Conservation (phyloP, 2,888 invertebrate genomes). For the Ferrisia virgata region DNA sequence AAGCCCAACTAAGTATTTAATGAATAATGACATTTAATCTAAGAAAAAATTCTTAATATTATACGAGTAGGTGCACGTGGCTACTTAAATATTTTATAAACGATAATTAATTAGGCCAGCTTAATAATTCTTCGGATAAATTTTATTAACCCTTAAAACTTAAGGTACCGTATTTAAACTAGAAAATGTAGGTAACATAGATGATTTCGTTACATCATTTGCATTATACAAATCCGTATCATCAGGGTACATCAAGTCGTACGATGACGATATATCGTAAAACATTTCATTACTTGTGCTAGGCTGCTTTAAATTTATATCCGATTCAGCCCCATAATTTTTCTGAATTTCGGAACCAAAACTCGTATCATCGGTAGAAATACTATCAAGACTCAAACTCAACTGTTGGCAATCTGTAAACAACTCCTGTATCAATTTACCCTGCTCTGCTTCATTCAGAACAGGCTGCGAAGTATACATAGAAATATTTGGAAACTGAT, state of each 20-base stretch:
- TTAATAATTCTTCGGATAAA: not conserved
- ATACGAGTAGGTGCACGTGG: no score
- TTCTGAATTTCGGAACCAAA: not conserved
- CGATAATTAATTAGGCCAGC: not conserved
- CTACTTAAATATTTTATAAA: no score
- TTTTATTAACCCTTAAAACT: not conserved
- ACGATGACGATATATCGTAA: conserved; percentile 31
- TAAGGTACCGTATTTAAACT: conserved; percentile 1
- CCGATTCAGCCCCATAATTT: not conserved
- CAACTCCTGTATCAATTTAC: conserved; percentile 32
- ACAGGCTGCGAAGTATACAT: not conserved
- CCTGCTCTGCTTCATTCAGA: conserved; percentile 12
- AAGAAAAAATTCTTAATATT: no score
- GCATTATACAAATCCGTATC: conserved; percentile 9
- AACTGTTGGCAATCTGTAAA: conserved; percentile 19
- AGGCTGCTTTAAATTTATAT: not conserved
- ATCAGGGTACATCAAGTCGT: conserved; percentile 31
- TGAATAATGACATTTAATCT: no score
- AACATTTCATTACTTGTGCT: not conserved
- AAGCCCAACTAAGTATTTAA: no score
- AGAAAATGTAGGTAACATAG: conserved; percentile 32
- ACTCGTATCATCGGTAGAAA: conserved; percentile 1
- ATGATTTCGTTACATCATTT: not conserved
- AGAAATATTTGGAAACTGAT: not conserved
- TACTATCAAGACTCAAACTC: conserved; percentile 9